Evolutionary conservation across 2,797 vertebrate genomes (phyloP), one percentile per base, ranked within the genome.

Genomic region (Mus spretus): DNA sequence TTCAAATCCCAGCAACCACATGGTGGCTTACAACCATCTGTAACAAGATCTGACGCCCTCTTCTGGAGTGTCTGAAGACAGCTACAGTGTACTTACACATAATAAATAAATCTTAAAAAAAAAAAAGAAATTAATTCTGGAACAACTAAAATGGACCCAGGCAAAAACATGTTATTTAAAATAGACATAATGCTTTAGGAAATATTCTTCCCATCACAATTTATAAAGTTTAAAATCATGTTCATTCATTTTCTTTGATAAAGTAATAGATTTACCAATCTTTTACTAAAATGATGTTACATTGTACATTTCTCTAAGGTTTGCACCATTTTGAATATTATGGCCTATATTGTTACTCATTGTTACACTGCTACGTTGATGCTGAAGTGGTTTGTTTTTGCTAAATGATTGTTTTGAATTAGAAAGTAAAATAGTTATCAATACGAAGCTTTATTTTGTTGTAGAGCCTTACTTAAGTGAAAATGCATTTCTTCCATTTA

Each of bases 401-500:
- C 37, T 84, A n/a, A 59, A 0, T 22, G 15, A 63, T 50, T 93
- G 78, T 72, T 81, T 75, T 91, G 37, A 34, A 65, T 89, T 3
- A 20, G 92, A 2, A 24, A 94, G 82, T 26, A 75, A 88, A 92
- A 74, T 10, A 92, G n/a, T 1, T 24, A 83, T 65, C 40, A 22
- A 9, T 44, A 88, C 79, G 2, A 86, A 92, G 31, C 0, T 6
- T 84, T 95, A n/a, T 70, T 70, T 70, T 92, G 53, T 61, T 15
- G 24, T 88, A 94, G 24, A 44, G 44, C 1, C 4, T 67, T 72
- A 40, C 37, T 59, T 80, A 61, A 93, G 78, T 20, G 17, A 57
- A 95, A 96, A 59, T 3, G 79, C 50, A 79, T 63, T 95, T 93
- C 28, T 59, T 88, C 2, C 13, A 50, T 28, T 74, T 47, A 82